phyloP scores from a whole-genome alignment of 2,888 invertebrate genomes.

The Leucoma salicis region DNA sequence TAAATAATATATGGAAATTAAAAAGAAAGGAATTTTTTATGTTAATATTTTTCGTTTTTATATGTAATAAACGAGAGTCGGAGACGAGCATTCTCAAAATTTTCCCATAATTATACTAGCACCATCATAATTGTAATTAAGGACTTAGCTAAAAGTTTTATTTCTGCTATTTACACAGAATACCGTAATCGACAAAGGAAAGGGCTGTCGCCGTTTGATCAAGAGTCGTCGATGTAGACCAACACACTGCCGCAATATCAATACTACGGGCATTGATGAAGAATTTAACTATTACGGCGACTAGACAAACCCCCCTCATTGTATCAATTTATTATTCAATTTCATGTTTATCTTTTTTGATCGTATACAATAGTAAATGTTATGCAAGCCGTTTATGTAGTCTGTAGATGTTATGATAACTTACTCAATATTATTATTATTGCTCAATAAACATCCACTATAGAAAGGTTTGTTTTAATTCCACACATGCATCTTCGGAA shows the following conservation, averaged over 20 bases:
- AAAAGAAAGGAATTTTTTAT: too few relatives aligned
- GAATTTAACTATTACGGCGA: conserved; percentile 20
- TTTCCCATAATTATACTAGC: too few relatives aligned
- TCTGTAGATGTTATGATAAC: conserved; percentile 4
- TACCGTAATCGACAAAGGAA: conserved; percentile 37
- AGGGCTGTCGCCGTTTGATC: conserved; percentile 55
- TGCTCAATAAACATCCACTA: conserved; percentile 6
- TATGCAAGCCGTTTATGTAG: conserved; percentile 7
- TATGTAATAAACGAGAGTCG: too few relatives aligned
- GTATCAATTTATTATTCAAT: background rate
- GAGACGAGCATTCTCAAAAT: too few relatives aligned
- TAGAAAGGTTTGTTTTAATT: conserved; percentile 4
- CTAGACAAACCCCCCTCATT: conserved; percentile 11
- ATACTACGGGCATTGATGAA: conserved; percentile 23
- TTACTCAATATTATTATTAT: conserved; percentile 6
- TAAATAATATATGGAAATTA: too few relatives aligned
- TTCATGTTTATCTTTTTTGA: conserved; percentile 8
- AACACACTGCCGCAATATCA: conserved; percentile 45
- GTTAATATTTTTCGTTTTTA: too few relatives aligned
- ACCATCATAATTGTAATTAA: too few relatives aligned
- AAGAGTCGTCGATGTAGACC: conserved; percentile 63
- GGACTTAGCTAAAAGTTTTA: too few relatives aligned
- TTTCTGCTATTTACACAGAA: conserved; percentile 2
- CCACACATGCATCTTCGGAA: too few relatives aligned
- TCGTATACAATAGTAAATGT: conserved; percentile 27